Conservation (phyloP, 2,888 invertebrate genomes). For the Podabrus alpinus region DNA sequence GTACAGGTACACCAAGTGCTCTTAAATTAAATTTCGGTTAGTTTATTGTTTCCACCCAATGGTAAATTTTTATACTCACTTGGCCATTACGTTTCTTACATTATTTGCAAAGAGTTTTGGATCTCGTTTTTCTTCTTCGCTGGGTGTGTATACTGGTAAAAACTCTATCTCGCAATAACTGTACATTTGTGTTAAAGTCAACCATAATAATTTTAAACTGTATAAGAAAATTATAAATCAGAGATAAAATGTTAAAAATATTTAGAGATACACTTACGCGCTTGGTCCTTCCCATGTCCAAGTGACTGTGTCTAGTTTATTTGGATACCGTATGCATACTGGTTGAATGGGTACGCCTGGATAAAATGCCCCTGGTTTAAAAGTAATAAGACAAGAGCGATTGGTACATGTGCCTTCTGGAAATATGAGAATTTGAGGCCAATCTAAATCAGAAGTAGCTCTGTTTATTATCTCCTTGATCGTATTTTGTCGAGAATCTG, state of each 20-base stretch:
- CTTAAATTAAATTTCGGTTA: constrained; percentile 56
- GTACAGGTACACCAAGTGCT: constrained; percentile 80
- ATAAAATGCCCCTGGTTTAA: constrained; percentile 92
- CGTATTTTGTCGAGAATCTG: constrained; percentile 87
- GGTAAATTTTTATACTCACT: constrained; percentile 58
- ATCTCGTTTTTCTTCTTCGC: constrained; percentile 81
- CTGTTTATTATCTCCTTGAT: constrained; percentile 86
- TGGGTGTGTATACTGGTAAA: constrained; percentile 88
- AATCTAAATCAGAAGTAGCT: constrained; percentile 80
- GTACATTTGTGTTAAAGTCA: constrained; percentile 85
- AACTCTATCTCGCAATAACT: constrained; percentile 90
- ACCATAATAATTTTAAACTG: constrained; percentile 82
- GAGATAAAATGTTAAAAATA: neutral
- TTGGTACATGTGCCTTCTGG: constrained; percentile 98
- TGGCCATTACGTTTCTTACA: constrained; percentile 88
- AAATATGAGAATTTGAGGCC: constrained; percentile 94
- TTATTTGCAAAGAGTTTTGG: constrained; percentile 89
- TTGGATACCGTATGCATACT: constrained; percentile 88
- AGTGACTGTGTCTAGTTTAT: constrained; percentile 84
- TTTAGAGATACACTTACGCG: constrained; percentile 69
- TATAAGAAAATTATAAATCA: constrained; percentile 39
- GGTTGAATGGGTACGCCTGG: constrained; percentile 96
- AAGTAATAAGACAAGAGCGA: constrained; percentile 85
- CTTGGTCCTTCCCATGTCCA: constrained; percentile 97
- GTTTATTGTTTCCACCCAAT: constrained; percentile 16